Evolutionary conservation across 2,888 invertebrate genomes (phyloP), one percentile per base, ranked within the genome.

Genomic region (Encarsia formosa): DNA sequence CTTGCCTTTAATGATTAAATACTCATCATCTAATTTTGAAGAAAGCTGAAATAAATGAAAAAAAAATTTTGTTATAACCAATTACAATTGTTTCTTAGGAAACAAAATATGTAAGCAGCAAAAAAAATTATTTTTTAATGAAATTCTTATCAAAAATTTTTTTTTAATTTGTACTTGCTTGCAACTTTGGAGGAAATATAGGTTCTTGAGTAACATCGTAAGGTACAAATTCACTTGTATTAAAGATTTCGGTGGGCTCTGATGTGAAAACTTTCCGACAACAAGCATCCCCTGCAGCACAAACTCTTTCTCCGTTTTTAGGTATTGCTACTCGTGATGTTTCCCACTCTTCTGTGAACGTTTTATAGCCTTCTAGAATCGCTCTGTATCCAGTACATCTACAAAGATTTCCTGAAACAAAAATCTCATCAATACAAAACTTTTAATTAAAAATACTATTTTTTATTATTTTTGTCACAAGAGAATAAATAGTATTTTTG

Each of bases 381-480:
- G 96, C 89, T 60, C 96, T 80, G 66, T 96, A 96, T 0, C 96
- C 96, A 1, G 96, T 96, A 70, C 96, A 96, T 53, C 96, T 81
- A 65, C 95, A 96, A 8, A 96, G 77, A 63, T 83, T 83, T n/a
- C 82, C 82, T 79, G 62, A 40, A 19, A 32, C 24, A 15, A 24
- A 40, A 15, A 34, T 34, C 4, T n/a, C 18, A 15, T 15, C 4
- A 15, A 16, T 34, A 16, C 5, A 26, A 8, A 26, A 8, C 18
- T 18, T 3, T 8, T 34, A 3, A 8, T 34, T n/a, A 15, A 34
- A 34, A 34, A 34, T 4, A 34, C 18, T 34, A 40, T 31, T 15
- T 42, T 19, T 13, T 26, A n/a, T n/a, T n/a, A n/a, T n/a, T n/a
- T n/a, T n/a, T n/a, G n/a, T n/a, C n/a, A n/a, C n/a, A n/a, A n/a